Conservation (phyloP, 1,140 invertebrate species). For the Nasonia giraulti region DNA sequence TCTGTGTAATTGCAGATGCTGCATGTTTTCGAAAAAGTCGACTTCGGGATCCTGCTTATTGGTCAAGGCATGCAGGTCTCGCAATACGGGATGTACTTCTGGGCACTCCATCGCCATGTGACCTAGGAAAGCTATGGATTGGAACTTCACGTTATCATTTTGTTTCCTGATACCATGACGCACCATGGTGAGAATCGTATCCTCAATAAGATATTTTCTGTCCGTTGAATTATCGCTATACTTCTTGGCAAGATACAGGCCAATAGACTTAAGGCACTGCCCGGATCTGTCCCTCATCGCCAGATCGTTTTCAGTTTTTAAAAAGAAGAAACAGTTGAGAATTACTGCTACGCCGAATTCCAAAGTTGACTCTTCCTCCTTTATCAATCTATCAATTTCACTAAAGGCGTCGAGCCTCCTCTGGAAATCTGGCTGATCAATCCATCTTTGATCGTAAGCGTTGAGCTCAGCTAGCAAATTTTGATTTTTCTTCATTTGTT, state of each 20-base stretch:
- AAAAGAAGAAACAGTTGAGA: constrained; percentile 88
- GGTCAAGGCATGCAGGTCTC: constrained; percentile 83
- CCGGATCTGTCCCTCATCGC: constrained; percentile 87
- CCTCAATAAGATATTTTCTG: constrained; percentile 81
- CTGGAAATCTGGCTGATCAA: constrained; percentile 95
- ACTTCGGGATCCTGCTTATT: constrained; percentile 87
- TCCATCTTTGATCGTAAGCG: constrained; percentile 87
- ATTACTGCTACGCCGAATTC: constrained; percentile 84
- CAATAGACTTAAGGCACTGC: constrained; percentile 81
- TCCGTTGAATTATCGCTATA: constrained; percentile 72
- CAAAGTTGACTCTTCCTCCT: constrained; percentile 75
- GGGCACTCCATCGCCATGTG: constrained; percentile 83
- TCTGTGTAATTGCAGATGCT: constrained; percentile 89
- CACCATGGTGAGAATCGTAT: constrained; percentile 81
- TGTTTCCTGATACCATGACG: constrained; percentile 81
- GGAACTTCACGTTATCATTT: constrained; percentile 81
- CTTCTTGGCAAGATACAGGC: constrained; percentile 76
- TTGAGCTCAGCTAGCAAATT: constrained; percentile 83
- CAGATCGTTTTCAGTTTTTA: constrained; percentile 86
- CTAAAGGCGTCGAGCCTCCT: constrained; percentile 84
- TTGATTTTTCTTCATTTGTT: constrained; percentile 65
- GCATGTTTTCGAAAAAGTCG: constrained; percentile 96
- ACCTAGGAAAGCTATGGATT: constrained; percentile 86
- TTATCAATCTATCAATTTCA: constrained; percentile 77
- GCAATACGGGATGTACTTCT: constrained; percentile 80